Base-by-base conservation (phyloP, 2,113 vertebrate species). In the Beaufortia kweichowensis region DNA sequence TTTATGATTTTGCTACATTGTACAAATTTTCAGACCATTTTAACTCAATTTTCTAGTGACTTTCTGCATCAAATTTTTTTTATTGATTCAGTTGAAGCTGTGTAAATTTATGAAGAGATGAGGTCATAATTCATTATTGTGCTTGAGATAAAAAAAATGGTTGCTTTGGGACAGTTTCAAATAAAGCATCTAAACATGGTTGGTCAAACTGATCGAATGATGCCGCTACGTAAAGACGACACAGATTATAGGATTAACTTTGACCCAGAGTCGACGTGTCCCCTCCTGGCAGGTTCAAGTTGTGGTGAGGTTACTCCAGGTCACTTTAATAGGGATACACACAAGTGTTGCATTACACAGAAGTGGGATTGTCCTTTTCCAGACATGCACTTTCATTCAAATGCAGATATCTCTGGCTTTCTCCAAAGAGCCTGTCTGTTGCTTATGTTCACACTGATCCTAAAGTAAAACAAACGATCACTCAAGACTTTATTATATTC, bases 241-340 rank as follows among this genome's bases (percentile, higher is more conserved):
- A 86, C 73, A 62, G 84, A 80, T 87, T 88, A 88, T 77, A 75
- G 71, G 90, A 90, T 91, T 91, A 91, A 75, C 82, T 79, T 61
- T 2, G 79, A 75, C 82, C 66, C 11, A 33, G 59, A 84, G 86
- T 84, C 83, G 79, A 85, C 81, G 86, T 60, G 68, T 8, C 59
- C 39, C 77, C 65, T 39, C 50, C 29, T 17, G 50, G 60, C 35
- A 39, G 46, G n/a, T 72, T 56, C 59, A 76, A 80, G 80, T 87
- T 86, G 81, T 9, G 69, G 55, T 76, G 91, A 78, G 92, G 92
- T 95, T 93, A 93, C 91, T 92, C 75, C 23, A 90, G 93, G 91
- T 89, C 92, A 87, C 86, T 85, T 87, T 81, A 84, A 70, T 10
- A 68, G 19, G 11, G 19, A 3, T 53, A n/a, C 26, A 14, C 28